These are phyloP conservation scores for Alligator sinensis DNA, from an alignment of 2,113 vertebrate species.

Conservation along the genomic window DNA sequence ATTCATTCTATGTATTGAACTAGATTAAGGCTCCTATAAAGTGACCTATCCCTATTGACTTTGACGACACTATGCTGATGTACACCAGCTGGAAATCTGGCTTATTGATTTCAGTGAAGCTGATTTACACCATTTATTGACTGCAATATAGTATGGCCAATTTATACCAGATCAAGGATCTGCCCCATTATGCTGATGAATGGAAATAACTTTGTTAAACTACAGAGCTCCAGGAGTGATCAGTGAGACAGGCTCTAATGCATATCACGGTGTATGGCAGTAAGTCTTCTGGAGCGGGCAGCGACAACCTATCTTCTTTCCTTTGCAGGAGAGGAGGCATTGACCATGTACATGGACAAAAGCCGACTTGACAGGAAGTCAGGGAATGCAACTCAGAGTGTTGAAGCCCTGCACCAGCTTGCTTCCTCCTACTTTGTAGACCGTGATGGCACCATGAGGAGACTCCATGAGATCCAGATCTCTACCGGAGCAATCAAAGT, in stretches of 20 bases:
- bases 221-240: neutral
- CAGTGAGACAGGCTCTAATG: neutral
- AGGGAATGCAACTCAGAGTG: slow-evolving; percentile 92
- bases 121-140: neutral
- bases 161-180: fast-evolving
- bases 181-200: neutral
- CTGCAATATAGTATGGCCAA: neutral
- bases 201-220: neutral
- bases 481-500: slow-evolving; percentile 99
- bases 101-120: neutral
- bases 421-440: slow-evolving; percentile 99
- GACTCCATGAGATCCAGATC: slow-evolving; percentile 98
- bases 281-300: neutral
- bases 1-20: fast-evolving
- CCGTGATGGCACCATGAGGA: slow-evolving; percentile 97
- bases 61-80: neutral
- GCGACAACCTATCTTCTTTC: slow-evolving; percentile 24
- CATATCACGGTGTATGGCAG: neutral
- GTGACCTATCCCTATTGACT: neutral
- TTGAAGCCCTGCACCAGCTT: slow-evolving; percentile 96
- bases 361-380: slow-evolving; percentile 95
- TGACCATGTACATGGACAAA: slow-evolving; percentile 99
- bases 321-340: slow-evolving; percentile 92
- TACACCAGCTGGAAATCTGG: neutral
- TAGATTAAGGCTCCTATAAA: fast-evolving